Evolutionary conservation across 2,113 vertebrate genomes (phyloP), one percentile per base, ranked within the genome.

Genomic region (Mungos mungo): DNA sequence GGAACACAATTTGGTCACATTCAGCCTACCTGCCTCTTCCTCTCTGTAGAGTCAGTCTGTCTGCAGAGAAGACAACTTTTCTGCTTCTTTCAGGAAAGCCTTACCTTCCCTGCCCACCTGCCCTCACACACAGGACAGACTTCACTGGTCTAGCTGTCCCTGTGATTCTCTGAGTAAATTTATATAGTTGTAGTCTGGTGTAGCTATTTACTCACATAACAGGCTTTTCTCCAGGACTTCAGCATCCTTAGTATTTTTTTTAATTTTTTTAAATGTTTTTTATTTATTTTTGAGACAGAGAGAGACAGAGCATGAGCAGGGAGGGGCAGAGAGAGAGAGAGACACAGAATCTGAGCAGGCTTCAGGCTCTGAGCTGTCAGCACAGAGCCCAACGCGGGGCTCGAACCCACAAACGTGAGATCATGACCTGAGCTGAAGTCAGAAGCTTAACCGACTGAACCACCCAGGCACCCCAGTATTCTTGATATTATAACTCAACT

Each of bases 41-140:
- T 85, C 9, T 69, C 50, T 80, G 3, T 71, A 27, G n/a, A 83
- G 15, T 15, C 5, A 60, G n/a, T 38, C 72, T 83, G 10, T 5
- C 33, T 86, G 1, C 25, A 86, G 16, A 71, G 29, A 76, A 9
- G 33, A 91, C 74, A 93, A 3, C 11, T 79, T 88, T 92, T 63
- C 11, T 77, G 8, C 25, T 93, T 1, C 47, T 77, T 71, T 45
- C 38, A 69, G 15, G 27, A 33, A 2, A 82, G 23, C 14, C 1
- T 29, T 76, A 9, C 4, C 57, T 80, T 4, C 18, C 6, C 19
- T 3, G 23, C 0, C 0, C 7, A 84, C 2, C 1, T 52, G 5
- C 29, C n/a, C 1, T 18, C 4, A 72, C 6, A 45, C 4, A 68
- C 31, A 81, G 31, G 21, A 41, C 41, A 41, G 6, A 14, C 7